A percentile compares a stretch with the other conserved stretches of the same genome.
These are phyloP conservation scores for Nerophis lumbriciformis DNA, from an alignment of 2,113 vertebrate species.

Conservation along the genomic window DNA sequence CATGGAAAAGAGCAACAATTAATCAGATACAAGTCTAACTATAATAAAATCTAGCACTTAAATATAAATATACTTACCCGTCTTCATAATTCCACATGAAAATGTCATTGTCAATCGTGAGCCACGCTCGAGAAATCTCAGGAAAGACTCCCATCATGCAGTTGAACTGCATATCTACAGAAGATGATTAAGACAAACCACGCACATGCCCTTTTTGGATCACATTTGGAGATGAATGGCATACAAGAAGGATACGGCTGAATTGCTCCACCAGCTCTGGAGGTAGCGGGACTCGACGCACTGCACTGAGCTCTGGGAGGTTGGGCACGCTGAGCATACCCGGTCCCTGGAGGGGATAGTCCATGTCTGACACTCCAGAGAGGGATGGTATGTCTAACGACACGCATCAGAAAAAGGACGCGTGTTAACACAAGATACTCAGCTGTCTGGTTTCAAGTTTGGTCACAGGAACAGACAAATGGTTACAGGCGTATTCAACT, in stretches of 20 bases:
- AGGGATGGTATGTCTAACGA: conserved; percentile 83
- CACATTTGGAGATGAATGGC: too few relatives aligned
- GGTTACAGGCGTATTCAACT: too few relatives aligned
- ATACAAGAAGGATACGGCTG: conserved; percentile 85
- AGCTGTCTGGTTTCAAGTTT: background rate
- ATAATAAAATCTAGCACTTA: background rate
- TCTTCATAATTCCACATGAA: conserved; percentile 99
- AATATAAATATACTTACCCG: conserved; percentile 71
- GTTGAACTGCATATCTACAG: conserved; percentile 95
- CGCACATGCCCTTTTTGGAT: background rate
- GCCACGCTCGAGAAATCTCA: conserved; percentile 91
- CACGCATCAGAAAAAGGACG: conserved; percentile 27
- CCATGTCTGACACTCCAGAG: conserved; percentile 95
- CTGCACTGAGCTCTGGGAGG: conserved; percentile 88
- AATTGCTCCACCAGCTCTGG: conserved; percentile 96
- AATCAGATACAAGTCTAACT: background rate
- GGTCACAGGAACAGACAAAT: too few relatives aligned
- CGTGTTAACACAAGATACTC: background rate
- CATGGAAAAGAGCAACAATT: conserved; percentile 2
- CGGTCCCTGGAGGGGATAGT: conserved; percentile 93
- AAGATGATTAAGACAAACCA: conserved; percentile 65
- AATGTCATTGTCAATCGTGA: conserved; percentile 96
- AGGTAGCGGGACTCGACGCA: conserved; percentile 87
- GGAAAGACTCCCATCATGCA: conserved; percentile 99
- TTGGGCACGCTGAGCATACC: conserved; percentile 85